Evolutionary conservation across 2,888 invertebrate genomes (phyloP).

Genomic region (Aphelenchoides bicaudatus): DNA sequence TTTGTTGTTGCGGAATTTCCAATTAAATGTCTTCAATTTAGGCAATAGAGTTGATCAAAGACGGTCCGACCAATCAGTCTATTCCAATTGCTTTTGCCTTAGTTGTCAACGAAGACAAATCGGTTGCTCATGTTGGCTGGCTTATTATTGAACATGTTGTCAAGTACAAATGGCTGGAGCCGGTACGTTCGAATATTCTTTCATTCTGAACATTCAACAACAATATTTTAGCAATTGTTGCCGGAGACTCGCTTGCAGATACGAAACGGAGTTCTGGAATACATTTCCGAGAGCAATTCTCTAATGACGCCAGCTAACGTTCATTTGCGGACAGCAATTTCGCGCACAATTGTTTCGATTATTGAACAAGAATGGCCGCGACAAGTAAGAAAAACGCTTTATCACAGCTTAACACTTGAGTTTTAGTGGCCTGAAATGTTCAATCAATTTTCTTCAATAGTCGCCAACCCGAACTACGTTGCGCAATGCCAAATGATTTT

Average conservation of each 20-base stretch:
- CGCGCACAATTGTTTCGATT: constrained; percentile 41
- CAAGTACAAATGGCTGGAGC: constrained; percentile 23
- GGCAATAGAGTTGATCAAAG: constrained; percentile 42
- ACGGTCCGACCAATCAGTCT: constrained; percentile 30
- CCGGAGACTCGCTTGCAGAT: constrained; percentile 29
- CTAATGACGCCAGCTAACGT: too few relatives aligned
- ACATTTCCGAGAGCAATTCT: constrained; percentile 31
- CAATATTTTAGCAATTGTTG: constrained; percentile 32
- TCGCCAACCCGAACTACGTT: constrained; percentile 21
- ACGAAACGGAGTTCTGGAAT: constrained; percentile 36
- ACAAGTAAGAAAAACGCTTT: too few relatives aligned
- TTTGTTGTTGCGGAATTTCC: constrained; percentile 22
- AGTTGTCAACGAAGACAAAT: constrained; percentile 25
- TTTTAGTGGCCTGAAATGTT: constrained; percentile 38
- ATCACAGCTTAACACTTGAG: not conserved
- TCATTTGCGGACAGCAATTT: constrained; percentile 34
- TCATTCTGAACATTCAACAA: too few relatives aligned
- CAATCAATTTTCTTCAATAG: constrained; percentile 30
- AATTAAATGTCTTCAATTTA: constrained; percentile 31
- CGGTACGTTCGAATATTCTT: not conserved
- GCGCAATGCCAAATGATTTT: constrained; percentile 38
- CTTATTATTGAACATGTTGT: constrained; percentile 44
- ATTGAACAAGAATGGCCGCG: constrained; percentile 53
- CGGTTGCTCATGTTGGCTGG: constrained; percentile 40
- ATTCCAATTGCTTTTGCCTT: constrained; percentile 34